phyloP scores from a whole-genome alignment of 1,140 invertebrate genomes.

The Holotrichia oblita region DNA sequence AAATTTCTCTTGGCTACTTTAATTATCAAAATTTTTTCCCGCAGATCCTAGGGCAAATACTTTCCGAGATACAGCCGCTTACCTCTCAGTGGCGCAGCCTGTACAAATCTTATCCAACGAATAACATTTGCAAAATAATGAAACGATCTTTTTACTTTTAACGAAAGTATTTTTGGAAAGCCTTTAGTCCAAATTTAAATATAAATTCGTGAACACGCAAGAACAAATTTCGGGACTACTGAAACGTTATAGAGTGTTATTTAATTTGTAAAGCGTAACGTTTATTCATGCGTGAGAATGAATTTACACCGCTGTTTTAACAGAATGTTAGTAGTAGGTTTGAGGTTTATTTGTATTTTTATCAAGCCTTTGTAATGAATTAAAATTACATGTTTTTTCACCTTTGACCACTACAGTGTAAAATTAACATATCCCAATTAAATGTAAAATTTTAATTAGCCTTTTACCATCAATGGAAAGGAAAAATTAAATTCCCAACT shows the following conservation, averaged over 20 bases:
- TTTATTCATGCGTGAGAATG: not conserved
- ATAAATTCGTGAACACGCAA: not conserved
- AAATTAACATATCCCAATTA: not conserved
- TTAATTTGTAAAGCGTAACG: not conserved
- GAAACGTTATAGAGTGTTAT: not conserved
- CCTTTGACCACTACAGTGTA: not conserved
- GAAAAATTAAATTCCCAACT: not conserved
- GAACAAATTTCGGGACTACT: not conserved
- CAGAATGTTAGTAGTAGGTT: not conserved
- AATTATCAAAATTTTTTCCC: too few species aligned
- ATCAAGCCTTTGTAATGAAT: not conserved
- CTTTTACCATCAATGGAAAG: not conserved
- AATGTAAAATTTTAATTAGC: not conserved
- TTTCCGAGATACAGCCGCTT: too few species aligned
- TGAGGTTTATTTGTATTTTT: not conserved
- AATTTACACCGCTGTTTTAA: not conserved
- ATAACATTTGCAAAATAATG: too few species aligned
- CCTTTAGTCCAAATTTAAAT: conserved; percentile 4
- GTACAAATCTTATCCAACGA: too few species aligned
- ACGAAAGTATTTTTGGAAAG: not conserved
- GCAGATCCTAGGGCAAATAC: too few species aligned
- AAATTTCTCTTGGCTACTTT: too few species aligned
- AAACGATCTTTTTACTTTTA: not conserved
- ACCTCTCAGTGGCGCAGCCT: too few species aligned
- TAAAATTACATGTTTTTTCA: not conserved